Evolutionary conservation across 2,113 vertebrate genomes (phyloP), one percentile per base, ranked within the genome.

Genomic region (Corythoichthys intestinalis): DNA sequence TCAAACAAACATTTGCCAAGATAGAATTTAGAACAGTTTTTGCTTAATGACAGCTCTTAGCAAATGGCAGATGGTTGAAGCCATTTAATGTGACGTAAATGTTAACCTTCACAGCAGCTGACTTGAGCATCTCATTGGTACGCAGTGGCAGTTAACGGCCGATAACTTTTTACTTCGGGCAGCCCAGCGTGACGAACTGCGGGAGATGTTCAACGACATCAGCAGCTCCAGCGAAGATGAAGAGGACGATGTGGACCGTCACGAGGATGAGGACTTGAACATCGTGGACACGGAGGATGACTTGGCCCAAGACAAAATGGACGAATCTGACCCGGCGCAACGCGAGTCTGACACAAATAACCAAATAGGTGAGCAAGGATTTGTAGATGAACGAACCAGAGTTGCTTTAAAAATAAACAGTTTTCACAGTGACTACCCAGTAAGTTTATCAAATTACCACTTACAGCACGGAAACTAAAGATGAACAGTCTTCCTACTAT

Each of bases 231-330:
- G 90, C 0, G 96, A 98, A 75, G 97, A 98, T 10, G 93, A 94
- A 76, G 96, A 99, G 60, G 96, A 94, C 2, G 94, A 96, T 65
- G 87, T 89, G 3, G 94, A 98, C 78, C 89, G 94, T n/a, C 92
- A 95, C 0, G 93, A 96, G 0, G 94, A 96, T 0, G 95, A 98
- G 73, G 93, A 96, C 72, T 90, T 98, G 71, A 98, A 99, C 73
- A 96, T 98, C 79, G 94, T 98, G 83, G 93, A 93, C 85, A 92
- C 91, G 0, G 95, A 98, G 74, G 94, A 96, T 1, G 93, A 94
- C 80, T 80, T 95, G 83, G 94, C 95, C 78, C 93, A 95, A 56
- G 92, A 93, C 71, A 95, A 93, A 59, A 90, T 95, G 50, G 89
- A 82, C 39, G 93, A 94, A 85, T 92, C 87, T 0, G 90, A 92